Evolutionary conservation across 2,113 vertebrate species (phyloP), one percentile per base, ranked within the genome.

Genomic region (Lepisosteus oculatus): DNA sequence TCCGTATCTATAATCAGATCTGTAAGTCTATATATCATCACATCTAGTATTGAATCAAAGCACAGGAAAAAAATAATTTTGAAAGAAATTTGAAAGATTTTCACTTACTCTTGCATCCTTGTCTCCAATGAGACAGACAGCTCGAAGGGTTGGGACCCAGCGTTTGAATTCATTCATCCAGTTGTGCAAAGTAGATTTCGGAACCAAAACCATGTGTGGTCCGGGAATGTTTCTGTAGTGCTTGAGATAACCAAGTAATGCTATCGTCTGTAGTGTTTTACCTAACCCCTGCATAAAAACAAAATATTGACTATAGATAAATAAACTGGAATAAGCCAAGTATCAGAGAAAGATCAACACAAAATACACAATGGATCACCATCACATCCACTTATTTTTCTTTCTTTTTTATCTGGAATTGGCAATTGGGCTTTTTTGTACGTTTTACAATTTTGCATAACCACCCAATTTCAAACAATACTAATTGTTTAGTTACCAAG

Each of bases 141-240:
- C 94, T 77, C 88, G 89, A 13, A 96, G 80, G 0, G 94, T 92
- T 1, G 95, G 94, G 61, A 96, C 92, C 95, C 95, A 96, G 70
- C 91, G 93, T 73, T 95, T 95, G 85, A 96, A 96, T 74, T 96
- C 95, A 56, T 93, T 94, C 93, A 96, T 95, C 95, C 95, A 95
- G 77, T 96, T 96, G 78, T 95, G 93, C 66, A 96, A 83, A 43
- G 94, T 95, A 61, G 95, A 95, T 76, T 96, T 96, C 71, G 95
- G 95, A 72, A 95, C 95, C 81, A 96, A 86, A 73, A 96, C 95
- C 95, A 96, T 95, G 80, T 96, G 95, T 17, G 95, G 95, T 64
- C 95, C 95, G 4, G 94, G 94, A 84, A 95, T 93, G 83, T 95
- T 95, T 74, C 95, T 84, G 84, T 94, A 95, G 84, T 95, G 93